Conservation (phyloP, 2,888 invertebrate genomes). For the Lochmaea crataegi region DNA sequence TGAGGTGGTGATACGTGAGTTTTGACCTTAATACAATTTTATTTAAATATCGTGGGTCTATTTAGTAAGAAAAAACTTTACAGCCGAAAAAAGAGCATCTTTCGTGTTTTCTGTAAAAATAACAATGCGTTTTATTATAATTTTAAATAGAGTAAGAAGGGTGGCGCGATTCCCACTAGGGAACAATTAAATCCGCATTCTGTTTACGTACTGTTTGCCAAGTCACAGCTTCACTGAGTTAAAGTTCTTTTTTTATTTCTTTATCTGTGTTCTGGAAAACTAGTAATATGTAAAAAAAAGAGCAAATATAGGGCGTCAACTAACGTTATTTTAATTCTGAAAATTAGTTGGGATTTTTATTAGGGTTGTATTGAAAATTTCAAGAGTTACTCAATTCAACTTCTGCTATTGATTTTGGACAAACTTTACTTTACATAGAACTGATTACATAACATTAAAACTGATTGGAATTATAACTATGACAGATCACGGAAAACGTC, state of each 20-base stretch:
- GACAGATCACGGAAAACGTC: too few species aligned
- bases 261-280: not conserved
- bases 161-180: conserved; percentile 16
- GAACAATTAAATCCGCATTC: conserved; percentile 2
- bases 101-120: not conserved
- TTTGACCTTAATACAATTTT: not conserved
- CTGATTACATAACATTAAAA: too few species aligned
- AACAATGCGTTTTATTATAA: conserved; percentile 10
- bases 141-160: conserved; percentile 10
- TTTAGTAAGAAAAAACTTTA: not conserved
- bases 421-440: too few species aligned
- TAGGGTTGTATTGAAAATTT: too few species aligned
- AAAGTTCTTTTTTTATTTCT: conserved; percentile 1
- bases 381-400: too few species aligned
- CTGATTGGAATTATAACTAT: too few species aligned
- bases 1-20: too few species aligned
- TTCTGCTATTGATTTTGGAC: too few species aligned
- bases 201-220: conserved; percentile 3
- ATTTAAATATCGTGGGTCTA: not conserved
- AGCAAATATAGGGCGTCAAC: not conserved
- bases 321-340: too few species aligned
- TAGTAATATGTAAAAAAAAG: not conserved
- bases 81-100: not conserved
- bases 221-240: not conserved
- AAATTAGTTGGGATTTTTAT: too few species aligned